Evolutionary conservation across 2,113 vertebrate genomes (phyloP), one percentile per base, ranked within the genome.

Genomic region (Nanorana parkeri): DNA sequence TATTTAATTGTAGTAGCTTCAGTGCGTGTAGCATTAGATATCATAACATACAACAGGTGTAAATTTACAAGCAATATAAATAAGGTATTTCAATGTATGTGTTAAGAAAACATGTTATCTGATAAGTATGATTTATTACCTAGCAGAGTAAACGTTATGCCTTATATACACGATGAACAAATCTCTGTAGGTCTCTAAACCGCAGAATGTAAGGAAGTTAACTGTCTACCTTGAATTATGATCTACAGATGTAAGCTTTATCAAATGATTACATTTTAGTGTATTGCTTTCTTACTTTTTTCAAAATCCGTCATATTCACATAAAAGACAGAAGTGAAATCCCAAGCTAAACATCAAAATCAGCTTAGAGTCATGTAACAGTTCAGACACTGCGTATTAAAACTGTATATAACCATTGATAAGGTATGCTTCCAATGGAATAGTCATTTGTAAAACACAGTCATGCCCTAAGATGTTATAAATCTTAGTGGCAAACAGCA

Each of bases 71-170:
- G 69, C 17, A 54, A 24, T 76, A 51, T 47, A 13, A 63, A 47
- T 24, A 36, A n/a, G 21, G 4, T 16, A 10, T 21, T 71, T 20
- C 26, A 71, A 52, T 23, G 17, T 26, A 3, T 54, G 20, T n/a
- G 6, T 8, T 66, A 19, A 23, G 41, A 71, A 29, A 5, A n/a
- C 24, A 63, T 32, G 24, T 21, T n/a, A 58, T 21, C 28, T 74
- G 71, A 15, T 58, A 60, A 32, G n/a, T 2, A 17, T 76, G 75
- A 66, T 77, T 77, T 77, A 65, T 51, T 52, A 24, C 11, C 24
- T 51, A 20, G 2, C 17, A 54, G 19, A 24, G 15, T 13, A 13
- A 47, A 68, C 11, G 8, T 41, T 66, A 54, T 77, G 60, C 4
- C 41, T 36, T n/a, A n/a, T n/a, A 36, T n/a, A 20, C 17, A 36